Evolutionary conservation across 1,140 invertebrate genomes (phyloP), one percentile per base, ranked within the genome.

Genomic region (Halotydeus destructor): DNA sequence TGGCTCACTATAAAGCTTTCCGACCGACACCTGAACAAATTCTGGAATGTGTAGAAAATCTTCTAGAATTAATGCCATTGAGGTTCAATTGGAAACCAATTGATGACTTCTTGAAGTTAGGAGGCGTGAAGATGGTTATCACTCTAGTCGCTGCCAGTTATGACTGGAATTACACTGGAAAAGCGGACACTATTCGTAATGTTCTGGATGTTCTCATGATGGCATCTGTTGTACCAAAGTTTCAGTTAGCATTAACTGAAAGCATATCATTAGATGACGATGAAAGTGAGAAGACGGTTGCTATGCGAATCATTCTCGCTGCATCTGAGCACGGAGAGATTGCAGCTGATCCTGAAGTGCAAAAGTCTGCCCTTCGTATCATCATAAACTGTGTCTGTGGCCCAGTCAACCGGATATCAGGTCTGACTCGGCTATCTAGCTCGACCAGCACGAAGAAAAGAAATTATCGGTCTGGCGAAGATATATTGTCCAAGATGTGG

Each of bases 341-440:
- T 23, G 71, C 84, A 0, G 66, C 71, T 3, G 84, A 91, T 55
- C 69, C 83, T 0, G 86, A 94, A 55, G 83, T 93, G 0, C 78
- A 89, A 55, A 78, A 81, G 54, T 76, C 85, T 0, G 85, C 86
- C 0, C 61, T 94, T 0, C 71, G 76, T 49, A 75, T 86, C 8
- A 67, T 94, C 22, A 77, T 84, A 33, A 91, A 89, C 57, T 88
- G 83, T 61, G 81, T 91, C 3, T 93, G 85, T 63, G 81, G 81
- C 11, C 84, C 86, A 0, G 71, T 83, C 4, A 42, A 21, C 50
- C 50, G 74, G 68, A 60, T 71, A 43, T n/a, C n/a, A n/a, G 70
- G 70, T 34, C 70, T 69, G 18, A 69, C 64, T 38, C 61, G 76
- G 34, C 76, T 71, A 54, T 74, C 55, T 38, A 49, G 51, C 60